phyloP scores from a whole-genome alignment of 2,888 invertebrate species.

The Tromatobia lineatoria region DNA sequence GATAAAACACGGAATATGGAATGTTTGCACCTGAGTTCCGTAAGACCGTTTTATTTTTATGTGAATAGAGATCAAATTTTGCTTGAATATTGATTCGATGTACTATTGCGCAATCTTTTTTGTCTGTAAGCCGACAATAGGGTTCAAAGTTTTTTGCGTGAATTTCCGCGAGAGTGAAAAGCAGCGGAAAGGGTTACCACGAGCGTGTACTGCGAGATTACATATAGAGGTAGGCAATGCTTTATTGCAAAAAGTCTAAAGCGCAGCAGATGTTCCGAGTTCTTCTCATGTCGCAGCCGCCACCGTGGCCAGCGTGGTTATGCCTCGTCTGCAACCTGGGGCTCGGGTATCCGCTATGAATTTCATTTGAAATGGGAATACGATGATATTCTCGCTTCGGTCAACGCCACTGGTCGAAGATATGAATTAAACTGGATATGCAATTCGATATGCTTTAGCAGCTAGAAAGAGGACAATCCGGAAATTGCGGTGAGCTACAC shows the following conservation, averaged over 20 bases:
- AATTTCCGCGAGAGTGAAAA: slow-evolving; percentile 51
- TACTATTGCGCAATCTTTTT: slow-evolving; percentile 62
- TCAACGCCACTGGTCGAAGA: slow-evolving; percentile 58
- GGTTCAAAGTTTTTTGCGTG: slow-evolving; percentile 39
- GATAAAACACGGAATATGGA: too few relatives aligned
- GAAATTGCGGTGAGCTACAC: too few relatives aligned
- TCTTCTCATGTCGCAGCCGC: slow-evolving; percentile 64
- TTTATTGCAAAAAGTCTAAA: slow-evolving; percentile 83
- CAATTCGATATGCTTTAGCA: slow-evolving; percentile 59
- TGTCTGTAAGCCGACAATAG: slow-evolving; percentile 62
- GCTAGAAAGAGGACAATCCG: slow-evolving; percentile 10
- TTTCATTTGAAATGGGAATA: slow-evolving; percentile 72
- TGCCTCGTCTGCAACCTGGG: slow-evolving; percentile 64
- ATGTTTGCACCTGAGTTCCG: not conserved
- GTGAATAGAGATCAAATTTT: slow-evolving; percentile 75
- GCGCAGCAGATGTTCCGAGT: slow-evolving; percentile 83
- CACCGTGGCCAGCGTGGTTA: slow-evolving; percentile 46
- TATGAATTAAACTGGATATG: slow-evolving; percentile 63
- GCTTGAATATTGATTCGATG: slow-evolving; percentile 77
- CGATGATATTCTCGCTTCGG: slow-evolving; percentile 68
- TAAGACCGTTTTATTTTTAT: slow-evolving; percentile 48
- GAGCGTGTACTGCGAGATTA: slow-evolving; percentile 52
- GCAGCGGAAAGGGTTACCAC: slow-evolving; percentile 42
- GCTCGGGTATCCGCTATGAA: slow-evolving; percentile 69
- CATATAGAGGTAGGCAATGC: slow-evolving; percentile 69